These are phyloP conservation scores for Mactromeris polynyma DNA, from an alignment of 2,888 invertebrate species.

Conservation along the genomic window DNA sequence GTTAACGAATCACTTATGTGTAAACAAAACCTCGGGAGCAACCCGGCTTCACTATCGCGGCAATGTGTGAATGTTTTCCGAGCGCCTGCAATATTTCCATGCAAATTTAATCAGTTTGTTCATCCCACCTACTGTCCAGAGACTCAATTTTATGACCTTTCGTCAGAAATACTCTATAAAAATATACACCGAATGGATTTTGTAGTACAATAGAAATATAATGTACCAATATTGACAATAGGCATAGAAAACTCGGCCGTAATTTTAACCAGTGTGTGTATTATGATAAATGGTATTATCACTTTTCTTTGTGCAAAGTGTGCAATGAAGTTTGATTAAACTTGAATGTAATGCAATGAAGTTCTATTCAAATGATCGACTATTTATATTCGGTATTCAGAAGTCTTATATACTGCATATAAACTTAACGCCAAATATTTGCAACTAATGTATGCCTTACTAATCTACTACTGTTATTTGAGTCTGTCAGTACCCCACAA, in stretches of 20 bases:
- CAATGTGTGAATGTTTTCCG: neutral
- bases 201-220: neutral
- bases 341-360: too few species aligned
- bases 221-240: slow-evolving; percentile 11
- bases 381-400: too few species aligned
- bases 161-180: neutral
- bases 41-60: neutral
- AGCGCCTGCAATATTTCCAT: neutral
- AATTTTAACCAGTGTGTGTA: too few species aligned
- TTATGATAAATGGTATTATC: too few species aligned
- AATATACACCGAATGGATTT: neutral
- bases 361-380: too few species aligned
- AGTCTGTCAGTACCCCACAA: too few species aligned
- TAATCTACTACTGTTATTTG: too few species aligned
- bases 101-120: slow-evolving; percentile 8
- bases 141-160: slow-evolving; percentile 3
- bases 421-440: too few species aligned
- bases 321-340: too few species aligned
- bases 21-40: neutral
- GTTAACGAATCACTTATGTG: neutral
- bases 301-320: too few species aligned
- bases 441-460: too few species aligned
- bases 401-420: too few species aligned
- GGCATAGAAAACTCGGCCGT: neutral
- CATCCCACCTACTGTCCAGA: neutral